These are phyloP conservation scores for Petrocephalus sullivani DNA, from an alignment of 2,797 vertebrate genomes.

Conservation along the genomic window DNA sequence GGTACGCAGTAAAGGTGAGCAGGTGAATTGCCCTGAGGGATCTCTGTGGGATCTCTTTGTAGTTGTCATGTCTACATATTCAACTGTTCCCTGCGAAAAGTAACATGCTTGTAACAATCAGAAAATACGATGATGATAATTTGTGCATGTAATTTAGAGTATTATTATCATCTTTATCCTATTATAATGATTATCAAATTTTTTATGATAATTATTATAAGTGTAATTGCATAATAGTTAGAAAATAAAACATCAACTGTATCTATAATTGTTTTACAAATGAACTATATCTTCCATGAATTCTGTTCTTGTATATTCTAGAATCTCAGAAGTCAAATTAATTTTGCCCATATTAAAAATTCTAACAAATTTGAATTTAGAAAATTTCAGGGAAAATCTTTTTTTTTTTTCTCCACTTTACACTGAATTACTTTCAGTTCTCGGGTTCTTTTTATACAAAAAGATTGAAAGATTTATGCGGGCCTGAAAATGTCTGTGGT, in stretches of 20 bases:
- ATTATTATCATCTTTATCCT: background rate
- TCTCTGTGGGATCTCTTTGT: background rate
- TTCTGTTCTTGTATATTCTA: no score
- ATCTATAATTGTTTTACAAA: no score
- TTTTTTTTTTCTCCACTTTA: background rate
- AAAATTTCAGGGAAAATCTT: background rate
- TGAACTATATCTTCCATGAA: no score
- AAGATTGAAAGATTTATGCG: background rate
- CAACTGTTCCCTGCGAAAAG: background rate
- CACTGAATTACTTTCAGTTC: background rate
- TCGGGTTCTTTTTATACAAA: background rate
- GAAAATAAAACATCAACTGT: no score
- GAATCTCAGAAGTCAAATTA: background rate
- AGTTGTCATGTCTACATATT: background rate
- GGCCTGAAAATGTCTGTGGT: background rate
- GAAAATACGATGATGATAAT: background rate
- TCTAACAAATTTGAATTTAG: background rate
- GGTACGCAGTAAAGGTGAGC: background rate
- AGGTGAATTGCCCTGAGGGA: background rate
- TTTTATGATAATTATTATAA: background rate
- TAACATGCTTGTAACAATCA: background rate
- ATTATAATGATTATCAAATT: background rate
- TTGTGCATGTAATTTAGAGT: background rate
- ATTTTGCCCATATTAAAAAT: background rate
- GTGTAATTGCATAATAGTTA: no score